These are phyloP conservation scores for Diarsia dahlii DNA, from an alignment of 2,888 invertebrate species.

Conservation along the genomic window DNA sequence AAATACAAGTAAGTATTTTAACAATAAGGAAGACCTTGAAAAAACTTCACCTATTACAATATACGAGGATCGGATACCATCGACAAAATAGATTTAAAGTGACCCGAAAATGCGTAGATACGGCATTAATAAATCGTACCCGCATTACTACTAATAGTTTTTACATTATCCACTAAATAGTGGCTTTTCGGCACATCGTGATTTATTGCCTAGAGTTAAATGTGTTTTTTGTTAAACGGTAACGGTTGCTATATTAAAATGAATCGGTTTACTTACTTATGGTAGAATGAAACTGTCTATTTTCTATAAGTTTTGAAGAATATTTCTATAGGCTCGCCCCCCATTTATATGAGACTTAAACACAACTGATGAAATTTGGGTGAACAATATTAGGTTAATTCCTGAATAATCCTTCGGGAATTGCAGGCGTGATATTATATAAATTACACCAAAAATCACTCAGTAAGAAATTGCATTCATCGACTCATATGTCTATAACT, in stretches of 20 bases:
- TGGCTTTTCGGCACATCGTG: slow-evolving; percentile 51
- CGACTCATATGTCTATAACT: not conserved
- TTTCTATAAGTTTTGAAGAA: not conserved
- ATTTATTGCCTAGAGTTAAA: slow-evolving; percentile 63
- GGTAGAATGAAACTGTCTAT: not conserved
- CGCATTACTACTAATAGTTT: slow-evolving; percentile 66
- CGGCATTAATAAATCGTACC: slow-evolving; percentile 65
- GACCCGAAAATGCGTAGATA: slow-evolving; percentile 62
- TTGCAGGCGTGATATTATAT: too few relatives aligned
- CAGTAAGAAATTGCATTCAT: not conserved
- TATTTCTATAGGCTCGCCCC: too few relatives aligned
- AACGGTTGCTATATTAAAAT: slow-evolving; percentile 4
- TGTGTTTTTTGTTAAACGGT: slow-evolving; percentile 44
- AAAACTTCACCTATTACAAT: not conserved
- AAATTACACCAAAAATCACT: too few relatives aligned
- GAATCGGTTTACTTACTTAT: not conserved
- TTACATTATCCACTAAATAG: slow-evolving; percentile 63
- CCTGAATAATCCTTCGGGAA: too few relatives aligned
- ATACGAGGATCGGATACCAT: not conserved
- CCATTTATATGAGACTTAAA: too few relatives aligned
- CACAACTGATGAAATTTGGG: too few relatives aligned
- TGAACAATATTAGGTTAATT: too few relatives aligned
- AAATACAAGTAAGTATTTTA: not conserved
- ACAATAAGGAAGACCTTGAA: not conserved
- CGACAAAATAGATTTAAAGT: slow-evolving; percentile 39